Conservation (phyloP, 2,797 vertebrate genomes). For the Garrulus glandarius region DNA sequence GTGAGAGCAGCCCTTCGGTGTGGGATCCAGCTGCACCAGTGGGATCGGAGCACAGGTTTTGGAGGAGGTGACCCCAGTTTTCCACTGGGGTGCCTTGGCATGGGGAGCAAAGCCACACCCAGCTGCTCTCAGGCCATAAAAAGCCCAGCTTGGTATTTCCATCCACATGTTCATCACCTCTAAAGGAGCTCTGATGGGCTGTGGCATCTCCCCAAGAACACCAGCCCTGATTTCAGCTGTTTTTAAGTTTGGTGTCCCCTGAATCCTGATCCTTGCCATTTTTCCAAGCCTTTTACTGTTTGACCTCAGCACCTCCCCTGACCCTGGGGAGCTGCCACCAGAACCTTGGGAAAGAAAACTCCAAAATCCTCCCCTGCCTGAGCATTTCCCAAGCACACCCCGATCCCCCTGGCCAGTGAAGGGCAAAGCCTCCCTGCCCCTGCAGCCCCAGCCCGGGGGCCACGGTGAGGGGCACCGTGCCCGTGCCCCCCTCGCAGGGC, state of each 20-base stretch:
- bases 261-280: not conserved
- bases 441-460: not conserved
- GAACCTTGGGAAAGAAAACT: not conserved
- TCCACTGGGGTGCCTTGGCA: not conserved
- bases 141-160: not conserved
- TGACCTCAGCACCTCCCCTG: fast-evolving
- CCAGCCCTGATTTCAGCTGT: not conserved
- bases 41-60: fast-evolving
- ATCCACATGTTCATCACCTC: fast-evolving
- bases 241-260: not conserved
- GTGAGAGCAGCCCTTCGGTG: fast-evolving
- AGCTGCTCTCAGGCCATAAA: not conserved
- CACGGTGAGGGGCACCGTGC: not conserved
- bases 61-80: not conserved
- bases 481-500: not conserved
- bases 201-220: not conserved
- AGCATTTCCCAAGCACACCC: fast-evolving
- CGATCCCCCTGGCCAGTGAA: fast-evolving
- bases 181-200: not conserved
- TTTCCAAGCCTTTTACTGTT: not conserved
- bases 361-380: fast-evolving
- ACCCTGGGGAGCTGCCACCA: fast-evolving
- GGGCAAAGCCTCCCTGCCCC: not conserved
- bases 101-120: not conserved
- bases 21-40: not conserved